Conservation (phyloP, 37 sponge, comb jelly and placozoan genomes). For the Geodia barretti region DNA sequence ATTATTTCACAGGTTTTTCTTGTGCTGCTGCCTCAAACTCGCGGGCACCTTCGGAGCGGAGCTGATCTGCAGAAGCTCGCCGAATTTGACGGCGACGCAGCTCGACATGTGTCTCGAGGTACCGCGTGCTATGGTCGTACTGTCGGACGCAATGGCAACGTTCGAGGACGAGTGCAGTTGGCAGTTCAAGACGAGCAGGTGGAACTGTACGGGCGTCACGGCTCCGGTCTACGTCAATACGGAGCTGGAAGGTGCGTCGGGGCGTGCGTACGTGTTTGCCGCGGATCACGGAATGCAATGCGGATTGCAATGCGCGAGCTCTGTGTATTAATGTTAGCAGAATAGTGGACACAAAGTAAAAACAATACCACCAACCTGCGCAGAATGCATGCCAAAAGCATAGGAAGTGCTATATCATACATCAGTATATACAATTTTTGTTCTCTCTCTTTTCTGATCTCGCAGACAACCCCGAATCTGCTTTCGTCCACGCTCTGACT, state of each 20-base stretch:
- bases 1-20: not conserved
- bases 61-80: constrained; percentile 8
- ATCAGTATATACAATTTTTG: too few relatives aligned
- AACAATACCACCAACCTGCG: too few relatives aligned
- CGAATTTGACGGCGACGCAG: constrained; percentile 27
- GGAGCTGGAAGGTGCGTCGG: not conserved
- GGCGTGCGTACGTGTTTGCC: not conserved
- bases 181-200: constrained; percentile 48
- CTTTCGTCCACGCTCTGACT: constrained; percentile 66
- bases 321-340: too few relatives aligned
- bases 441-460: too few relatives aligned
- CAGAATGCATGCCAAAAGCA: too few relatives aligned
- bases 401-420: too few relatives aligned
- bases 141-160: not conserved
- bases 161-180: constrained; percentile 26
- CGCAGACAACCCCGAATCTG: constrained; percentile 70
- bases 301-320: too few relatives aligned
- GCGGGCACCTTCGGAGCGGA: not conserved
- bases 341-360: too few relatives aligned
- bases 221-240: constrained; percentile 16
- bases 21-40: not conserved
- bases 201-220: constrained; percentile 47
- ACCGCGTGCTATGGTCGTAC: constrained; percentile 16
- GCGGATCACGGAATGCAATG: not conserved
- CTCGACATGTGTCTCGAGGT: constrained; percentile 23